These are phyloP conservation scores for Sinosuthora webbiana DNA, from an alignment of 2,113 vertebrate species.

Conservation along the genomic window DNA sequence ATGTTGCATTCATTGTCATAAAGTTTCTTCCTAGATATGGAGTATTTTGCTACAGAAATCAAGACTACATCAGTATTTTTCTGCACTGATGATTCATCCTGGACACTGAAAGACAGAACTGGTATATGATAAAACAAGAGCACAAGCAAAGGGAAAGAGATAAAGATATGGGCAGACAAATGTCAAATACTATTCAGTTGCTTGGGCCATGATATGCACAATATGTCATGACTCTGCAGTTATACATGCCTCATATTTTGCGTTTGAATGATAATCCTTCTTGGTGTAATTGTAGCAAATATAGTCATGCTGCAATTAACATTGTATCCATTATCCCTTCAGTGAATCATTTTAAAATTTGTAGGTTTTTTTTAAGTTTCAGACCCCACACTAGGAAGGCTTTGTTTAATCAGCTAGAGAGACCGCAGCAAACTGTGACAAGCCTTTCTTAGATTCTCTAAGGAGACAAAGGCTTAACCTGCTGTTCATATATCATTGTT, in stretches of 20 bases:
- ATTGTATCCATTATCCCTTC: not conserved
- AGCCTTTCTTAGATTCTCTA: not conserved
- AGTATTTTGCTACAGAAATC: not conserved
- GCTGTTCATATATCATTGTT: not conserved
- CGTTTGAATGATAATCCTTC: constrained; percentile 1
- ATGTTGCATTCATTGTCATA: not conserved
- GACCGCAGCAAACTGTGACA: not conserved
- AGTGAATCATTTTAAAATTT: not conserved
- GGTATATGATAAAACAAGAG: not conserved
- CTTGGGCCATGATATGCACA: not conserved
- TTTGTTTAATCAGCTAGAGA: not conserved
- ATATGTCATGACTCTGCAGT: not conserved
- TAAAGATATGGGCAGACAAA: not conserved
- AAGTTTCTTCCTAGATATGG: not conserved
- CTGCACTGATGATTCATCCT: not conserved
- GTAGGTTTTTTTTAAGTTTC: not conserved
- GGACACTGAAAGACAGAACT: not conserved
- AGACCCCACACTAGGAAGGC: not conserved
- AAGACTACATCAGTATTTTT: not conserved
- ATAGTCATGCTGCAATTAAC: not conserved
- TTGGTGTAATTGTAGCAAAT: not conserved
- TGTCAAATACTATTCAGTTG: not conserved
- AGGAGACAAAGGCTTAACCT: not conserved
- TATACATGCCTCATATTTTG: not conserved
- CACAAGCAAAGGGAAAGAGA: not conserved